Evolutionary conservation across 2,888 invertebrate species (phyloP), one percentile per base, ranked within the genome.

Genomic region (Perizoma flavofasciatum): DNA sequence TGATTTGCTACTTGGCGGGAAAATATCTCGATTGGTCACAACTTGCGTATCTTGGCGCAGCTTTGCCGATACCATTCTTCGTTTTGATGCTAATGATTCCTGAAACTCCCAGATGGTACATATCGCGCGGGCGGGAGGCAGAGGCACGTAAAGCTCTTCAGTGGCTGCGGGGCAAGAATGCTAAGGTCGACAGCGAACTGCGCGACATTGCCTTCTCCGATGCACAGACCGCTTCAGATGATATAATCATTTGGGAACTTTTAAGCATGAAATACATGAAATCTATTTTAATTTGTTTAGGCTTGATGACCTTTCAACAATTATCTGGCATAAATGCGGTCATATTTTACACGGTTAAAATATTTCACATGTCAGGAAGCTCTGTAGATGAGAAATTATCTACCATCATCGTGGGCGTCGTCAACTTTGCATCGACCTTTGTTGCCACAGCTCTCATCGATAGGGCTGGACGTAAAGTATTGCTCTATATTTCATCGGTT

Each of bases 281-380:
- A 77, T 97, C 98, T 0, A 90, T 98, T 58, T 85, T 95, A 22
- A 97, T 98, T 68, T 96, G 96, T 4, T 85, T 98, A 59, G 96
- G 97, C 0, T 92, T 99, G 51, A 98, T 98, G 98, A 95, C 97
- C 66, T 98, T 98, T 89, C 99, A 99, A 86, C 99, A 99, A 83
- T 86, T 98, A 76, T 97, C 96, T 63, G 98, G 98, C 32, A 98
- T 98, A 70, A 99, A 99, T 85, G 98, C 98, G 5, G 96, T 99
- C 55, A 98, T 99, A 82, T 98, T 98, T 89, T 98, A 98, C 81
- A 97, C 98, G 0, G 97, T 96, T 0, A 92, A 93, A 65, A 98
- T 99, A 72, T 98, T 98, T 85, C 88, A 95, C 89, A 94, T 95
- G 85, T 96, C 98, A 9, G 97, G 97, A 33, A 97, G 97, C 74